Conservation (phyloP, 2,113 vertebrate genomes). For the Sylvietta virens region DNA sequence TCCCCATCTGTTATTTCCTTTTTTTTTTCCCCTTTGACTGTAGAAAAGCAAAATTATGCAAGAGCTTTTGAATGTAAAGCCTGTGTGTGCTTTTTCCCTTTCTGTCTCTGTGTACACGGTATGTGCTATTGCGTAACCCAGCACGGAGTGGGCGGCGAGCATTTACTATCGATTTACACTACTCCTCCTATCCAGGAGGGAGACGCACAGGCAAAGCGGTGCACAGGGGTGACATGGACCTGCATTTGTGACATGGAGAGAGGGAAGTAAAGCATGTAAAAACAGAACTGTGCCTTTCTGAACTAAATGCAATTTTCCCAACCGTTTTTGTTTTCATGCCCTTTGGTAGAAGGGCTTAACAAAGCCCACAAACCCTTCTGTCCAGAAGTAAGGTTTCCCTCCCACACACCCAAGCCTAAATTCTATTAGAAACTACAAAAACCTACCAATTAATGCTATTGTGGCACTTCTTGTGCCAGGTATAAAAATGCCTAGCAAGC, state of each 20-base stretch:
- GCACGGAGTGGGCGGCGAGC: conserved; percentile 68
- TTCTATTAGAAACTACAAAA: neutral
- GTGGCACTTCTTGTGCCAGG: neutral
- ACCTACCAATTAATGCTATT: neutral
- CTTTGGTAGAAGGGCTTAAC: neutral
- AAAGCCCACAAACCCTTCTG: neutral
- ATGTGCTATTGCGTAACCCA: conserved; percentile 71
- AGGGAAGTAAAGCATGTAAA: neutral
- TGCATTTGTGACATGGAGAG: neutral
- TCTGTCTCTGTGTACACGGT: conserved; percentile 72
- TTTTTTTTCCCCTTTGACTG: conserved; percentile 65
- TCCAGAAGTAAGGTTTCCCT: neutral
- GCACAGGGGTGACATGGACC: neutral
- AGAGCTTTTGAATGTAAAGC: conserved; percentile 77
- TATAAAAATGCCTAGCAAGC: neutral
- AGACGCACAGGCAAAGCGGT: neutral
- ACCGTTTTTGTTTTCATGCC: neutral
- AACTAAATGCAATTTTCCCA: neutral
- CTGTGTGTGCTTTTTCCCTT: conserved; percentile 76
- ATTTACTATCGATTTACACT: conserved; percentile 77
- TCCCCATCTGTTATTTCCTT: conserved; percentile 77
- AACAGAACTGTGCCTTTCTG: neutral
- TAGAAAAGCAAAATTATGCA: conserved; percentile 77
- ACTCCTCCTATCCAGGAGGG: conserved; percentile 39
- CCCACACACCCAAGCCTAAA: neutral